Base-by-base conservation (phyloP, 2,888 invertebrate genomes). In the Drosophila histrio region DNA sequence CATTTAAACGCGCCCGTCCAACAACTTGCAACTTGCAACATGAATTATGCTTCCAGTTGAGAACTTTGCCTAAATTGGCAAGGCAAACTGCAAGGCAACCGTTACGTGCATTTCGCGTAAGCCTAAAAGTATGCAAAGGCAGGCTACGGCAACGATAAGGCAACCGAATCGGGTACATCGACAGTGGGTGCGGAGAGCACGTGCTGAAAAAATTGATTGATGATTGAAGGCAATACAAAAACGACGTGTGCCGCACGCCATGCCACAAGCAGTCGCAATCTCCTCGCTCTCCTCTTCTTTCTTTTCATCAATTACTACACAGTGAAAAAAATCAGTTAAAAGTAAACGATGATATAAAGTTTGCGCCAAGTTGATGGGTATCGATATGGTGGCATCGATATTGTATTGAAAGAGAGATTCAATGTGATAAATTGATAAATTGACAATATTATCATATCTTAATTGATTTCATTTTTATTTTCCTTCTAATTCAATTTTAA, bases 161-260 rank as follows among this genome's bases (percentile, higher is more conserved):
- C 30, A 44, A 43, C 17, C 13, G 53, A 30, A 30, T 30, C n/a
- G 46, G 21, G 30, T 49, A 34, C 38, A 13, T 8, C 13, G 13
- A 46, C 61, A 44, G 61, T 65, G 61, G 54, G 58, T 41, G 69
- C 46, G 49, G 24, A 30, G 63, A 57, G 64, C 64, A 83, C 78
- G 83, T 84, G 79, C 81, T 76, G 78, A 71, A 86, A 86, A 83
- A 86, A 86, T 86, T 85, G 84, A 85, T 85, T 81, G 84, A 86
- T 86, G 84, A 85, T 85, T 85, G 84, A 84, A 80, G 79, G 84
- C 80, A 82, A 79, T 77, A 72, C 82, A 75, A 79, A 82, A 73
- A 73, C 72, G 66, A 74, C 66, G 70, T 84, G 69, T 68, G 73
- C 84, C 57, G 17, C 63, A 75, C 63, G 63, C 49, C 70, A 62